These are phyloP conservation scores for Bombus pascuorum DNA, from an alignment of 1,140 invertebrate genomes.

Conservation along the genomic window DNA sequence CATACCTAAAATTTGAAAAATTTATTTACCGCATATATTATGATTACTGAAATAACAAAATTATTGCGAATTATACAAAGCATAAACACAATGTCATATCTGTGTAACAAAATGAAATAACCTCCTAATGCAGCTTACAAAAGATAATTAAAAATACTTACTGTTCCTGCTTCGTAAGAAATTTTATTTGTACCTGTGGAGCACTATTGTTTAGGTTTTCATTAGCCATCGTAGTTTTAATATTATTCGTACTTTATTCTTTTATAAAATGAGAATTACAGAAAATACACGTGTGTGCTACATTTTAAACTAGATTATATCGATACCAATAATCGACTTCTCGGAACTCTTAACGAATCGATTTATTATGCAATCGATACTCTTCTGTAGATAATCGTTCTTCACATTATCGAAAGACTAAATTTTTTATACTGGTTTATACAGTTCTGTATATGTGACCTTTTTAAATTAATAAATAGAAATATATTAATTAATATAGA, in stretches of 20 bases:
- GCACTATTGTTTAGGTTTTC: conserved; percentile 12
- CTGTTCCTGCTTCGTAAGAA: conserved; percentile 91
- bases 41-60: neutral
- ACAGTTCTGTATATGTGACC: neutral
- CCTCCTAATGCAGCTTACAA: neutral
- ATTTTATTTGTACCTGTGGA: conserved; percentile 88
- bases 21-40: neutral
- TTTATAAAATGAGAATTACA: neutral
- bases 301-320: conserved; percentile 30
- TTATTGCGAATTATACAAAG: neutral
- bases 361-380: neutral
- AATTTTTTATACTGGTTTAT: neutral
- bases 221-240: neutral
- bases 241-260: neutral
- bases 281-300: conserved; percentile 24
- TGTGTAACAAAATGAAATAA: neutral
- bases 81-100: neutral
- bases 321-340: neutral
- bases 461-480: neutral
- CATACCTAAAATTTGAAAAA: conserved; percentile 87
- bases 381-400: neutral
- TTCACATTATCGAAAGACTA: neutral
- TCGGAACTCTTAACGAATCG: neutral
- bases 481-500: too few species aligned
- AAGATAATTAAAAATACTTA: conserved; percentile 81